A percentile compares a stretch with the other conserved stretches of the same genome.
These are phyloP conservation scores for Phenganax subtilis DNA, from an alignment of 92 coral and sea anemone genomes.

Conservation along the genomic window DNA sequence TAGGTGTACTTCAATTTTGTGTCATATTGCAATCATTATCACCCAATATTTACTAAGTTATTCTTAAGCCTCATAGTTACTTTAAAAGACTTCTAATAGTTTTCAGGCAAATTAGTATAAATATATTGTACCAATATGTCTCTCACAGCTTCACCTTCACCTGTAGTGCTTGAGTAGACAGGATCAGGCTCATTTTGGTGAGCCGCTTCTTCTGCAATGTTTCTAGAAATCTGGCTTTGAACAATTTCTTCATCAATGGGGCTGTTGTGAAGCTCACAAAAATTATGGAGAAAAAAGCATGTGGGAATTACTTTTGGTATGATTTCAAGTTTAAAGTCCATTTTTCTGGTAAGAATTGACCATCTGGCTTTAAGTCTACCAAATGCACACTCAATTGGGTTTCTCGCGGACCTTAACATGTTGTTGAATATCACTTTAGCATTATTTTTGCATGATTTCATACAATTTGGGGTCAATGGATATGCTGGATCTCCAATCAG, in stretches of 20 bases:
- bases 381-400: slow-evolving; percentile 27
- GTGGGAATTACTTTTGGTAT: slow-evolving; percentile 16
- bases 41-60: no score
- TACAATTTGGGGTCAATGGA: slow-evolving; percentile 6
- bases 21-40: no score
- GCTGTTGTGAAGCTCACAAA: slow-evolving; percentile 20
- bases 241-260: slow-evolving; percentile 19
- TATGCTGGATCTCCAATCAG: slow-evolving; percentile 18
- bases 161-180: neutral
- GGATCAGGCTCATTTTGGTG: slow-evolving; percentile 26
- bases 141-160: slow-evolving; percentile 18
- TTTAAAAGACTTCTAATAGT: neutral
- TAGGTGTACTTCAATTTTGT: no score
- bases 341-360: slow-evolving; percentile 25
- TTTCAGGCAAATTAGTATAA: slow-evolving; percentile 26
- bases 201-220: neutral
- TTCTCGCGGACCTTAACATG: no score
- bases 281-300: no score
- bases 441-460: slow-evolving; percentile 16
- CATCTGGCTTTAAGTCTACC: no score
- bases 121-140: neutral
- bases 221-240: slow-evolving; percentile 4
- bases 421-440: slow-evolving; percentile 20
- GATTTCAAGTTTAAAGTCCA: slow-evolving; percentile 26
- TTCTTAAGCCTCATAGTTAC: no score